Evolutionary conservation across 2,888 invertebrate species (phyloP).

Genomic region (Leptinotarsa haldemani): DNA sequence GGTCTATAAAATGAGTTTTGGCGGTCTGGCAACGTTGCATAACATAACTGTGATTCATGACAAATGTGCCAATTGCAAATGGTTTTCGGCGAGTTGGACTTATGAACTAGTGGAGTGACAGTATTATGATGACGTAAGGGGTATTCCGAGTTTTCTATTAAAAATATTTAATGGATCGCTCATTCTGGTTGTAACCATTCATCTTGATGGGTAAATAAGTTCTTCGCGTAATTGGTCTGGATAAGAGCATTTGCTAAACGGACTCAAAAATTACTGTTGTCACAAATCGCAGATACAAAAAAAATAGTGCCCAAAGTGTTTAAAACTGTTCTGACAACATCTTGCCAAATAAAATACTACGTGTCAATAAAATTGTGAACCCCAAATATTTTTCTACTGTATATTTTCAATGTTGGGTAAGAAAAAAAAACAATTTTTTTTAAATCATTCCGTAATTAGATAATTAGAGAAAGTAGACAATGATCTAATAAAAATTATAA

Average conservation of each 20-base stretch:
- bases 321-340: slow-evolving; percentile 20
- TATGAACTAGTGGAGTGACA: slow-evolving; percentile 15
- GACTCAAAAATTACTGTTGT: background rate
- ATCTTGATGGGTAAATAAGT: background rate
- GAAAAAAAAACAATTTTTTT: slow-evolving; percentile 19
- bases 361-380: slow-evolving; percentile 36
- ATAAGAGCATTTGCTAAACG: background rate
- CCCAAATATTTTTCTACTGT: slow-evolving; percentile 36
- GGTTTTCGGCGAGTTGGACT: slow-evolving; percentile 1
- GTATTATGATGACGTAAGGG: slow-evolving; percentile 17
- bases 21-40: too few species aligned
- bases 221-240: background rate
- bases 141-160: background rate
- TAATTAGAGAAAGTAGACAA: too few species aligned
- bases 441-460: too few species aligned
- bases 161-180: slow-evolving; percentile 1
- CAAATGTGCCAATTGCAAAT: too few species aligned
- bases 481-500: too few species aligned
- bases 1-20: too few species aligned
- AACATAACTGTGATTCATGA: too few species aligned
- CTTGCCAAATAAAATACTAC: slow-evolving; percentile 37
- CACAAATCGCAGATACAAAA: background rate
- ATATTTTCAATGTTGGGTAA: slow-evolving; percentile 52
- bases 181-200: background rate
- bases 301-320: background rate